phyloP scores from a whole-genome alignment of 23 tunicate species.

The Phallusia fumigata region DNA sequence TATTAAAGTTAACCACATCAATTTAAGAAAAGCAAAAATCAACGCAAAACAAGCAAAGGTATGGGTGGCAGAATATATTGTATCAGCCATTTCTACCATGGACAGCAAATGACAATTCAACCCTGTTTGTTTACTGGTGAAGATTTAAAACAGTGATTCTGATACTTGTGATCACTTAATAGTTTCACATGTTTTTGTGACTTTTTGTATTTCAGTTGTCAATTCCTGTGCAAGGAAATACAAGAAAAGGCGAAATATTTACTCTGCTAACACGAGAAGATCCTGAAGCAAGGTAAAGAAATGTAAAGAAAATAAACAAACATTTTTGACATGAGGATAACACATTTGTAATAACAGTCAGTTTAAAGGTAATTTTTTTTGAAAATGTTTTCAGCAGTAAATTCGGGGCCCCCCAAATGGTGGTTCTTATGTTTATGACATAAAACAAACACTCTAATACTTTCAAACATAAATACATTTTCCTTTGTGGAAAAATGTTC shows the following conservation, averaged over 20 bases:
- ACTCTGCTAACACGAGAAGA: slow-evolving; percentile 53
- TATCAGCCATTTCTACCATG: no score
- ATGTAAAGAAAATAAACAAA: background rate
- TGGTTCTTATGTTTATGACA: no score
- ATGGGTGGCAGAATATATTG: slow-evolving; percentile 2
- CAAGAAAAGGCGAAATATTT: slow-evolving; percentile 49
- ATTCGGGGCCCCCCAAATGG: no score
- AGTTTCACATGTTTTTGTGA: background rate
- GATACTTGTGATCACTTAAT: background rate
- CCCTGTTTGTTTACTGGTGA: no score
- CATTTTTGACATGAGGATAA: no score
- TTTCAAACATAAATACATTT: no score
- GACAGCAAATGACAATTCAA: no score
- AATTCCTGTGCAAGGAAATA: slow-evolving; percentile 67
- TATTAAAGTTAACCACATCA: slow-evolving; percentile 36
- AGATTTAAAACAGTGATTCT: background rate
- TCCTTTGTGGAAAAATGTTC: no score
- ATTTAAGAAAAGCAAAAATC: slow-evolving; percentile 34
- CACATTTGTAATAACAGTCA: no score
- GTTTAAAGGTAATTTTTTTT: no score
- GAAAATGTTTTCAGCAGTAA: no score
- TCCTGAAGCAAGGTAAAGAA: slow-evolving; percentile 12
- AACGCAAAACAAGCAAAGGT: slow-evolving; percentile 43
- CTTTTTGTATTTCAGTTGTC: slow-evolving; percentile 27
- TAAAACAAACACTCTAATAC: no score